Evolutionary conservation across 2,888 invertebrate species (phyloP), one percentile per base, ranked within the genome.

Genomic region (Troides aeacus): DNA sequence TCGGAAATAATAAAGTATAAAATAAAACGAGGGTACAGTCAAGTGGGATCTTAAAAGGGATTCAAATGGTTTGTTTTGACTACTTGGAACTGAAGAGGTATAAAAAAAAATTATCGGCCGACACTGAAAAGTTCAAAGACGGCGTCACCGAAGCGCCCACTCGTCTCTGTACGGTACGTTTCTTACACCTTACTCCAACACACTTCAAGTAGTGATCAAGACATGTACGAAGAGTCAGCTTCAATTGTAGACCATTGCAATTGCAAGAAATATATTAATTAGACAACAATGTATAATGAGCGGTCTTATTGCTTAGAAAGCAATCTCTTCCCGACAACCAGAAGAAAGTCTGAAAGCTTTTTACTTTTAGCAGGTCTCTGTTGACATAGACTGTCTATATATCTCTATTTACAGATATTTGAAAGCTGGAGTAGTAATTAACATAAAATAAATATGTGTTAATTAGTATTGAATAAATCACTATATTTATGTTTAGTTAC

Each of bases 51-150:
- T 81, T 82, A 79, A 85, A 87, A 86, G 79, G 81, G 83, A 76
- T 81, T 82, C 86, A 87, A 92, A 92, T 82, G 91, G 91, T 92
- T 92, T 92, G 92, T 92, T 92, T 86, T 90, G 92, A 90, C 90
- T 91, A 82, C 87, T 81, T 80, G 76, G 78, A 77, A 72, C 75
- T 86, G 80, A 79, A 86, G 85, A 83, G 83, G 79, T 79, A 83
- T 79, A 81, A 82, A 86, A 86, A 87, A 82, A 76, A 82, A 76
- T 87, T 88, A 89, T 90, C 89, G 79, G 78, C 72, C 72, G 71
- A 77, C 30, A 30, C 79, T 81, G 76, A 79, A 80, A 83, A 85
- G 53, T 82, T 90, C 87, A 89, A 88, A 90, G 85, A 72, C 73
- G 72, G 64, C 72, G n/a, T 39, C 21, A n/a, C 56, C 64, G 59